Evolutionary conservation across 2,888 invertebrate species (phyloP).

Genomic region (Drosophila ustulata): DNA sequence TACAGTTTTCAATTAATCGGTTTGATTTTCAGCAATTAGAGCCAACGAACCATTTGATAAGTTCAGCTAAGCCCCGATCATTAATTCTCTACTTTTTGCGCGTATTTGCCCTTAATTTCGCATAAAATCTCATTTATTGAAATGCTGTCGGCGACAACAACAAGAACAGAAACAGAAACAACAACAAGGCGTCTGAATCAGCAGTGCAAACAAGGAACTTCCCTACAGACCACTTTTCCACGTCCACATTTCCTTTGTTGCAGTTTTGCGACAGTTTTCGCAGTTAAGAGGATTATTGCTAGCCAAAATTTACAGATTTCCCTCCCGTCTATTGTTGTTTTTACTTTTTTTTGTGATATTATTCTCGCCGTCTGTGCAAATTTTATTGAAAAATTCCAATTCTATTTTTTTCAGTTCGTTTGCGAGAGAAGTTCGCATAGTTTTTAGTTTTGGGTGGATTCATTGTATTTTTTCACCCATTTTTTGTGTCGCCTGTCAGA

Average conservation of each 20-base stretch:
- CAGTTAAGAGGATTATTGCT: conserved; percentile 75
- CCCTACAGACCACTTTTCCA: conserved; percentile 22
- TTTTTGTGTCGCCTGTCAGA: conserved; percentile 59
- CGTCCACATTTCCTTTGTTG: conserved; percentile 49
- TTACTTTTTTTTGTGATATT: conserved; percentile 27
- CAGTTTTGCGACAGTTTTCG: conserved; percentile 72
- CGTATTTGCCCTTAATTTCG: conserved; percentile 26
- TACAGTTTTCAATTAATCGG: conserved; percentile 22
- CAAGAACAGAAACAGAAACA: neutral
- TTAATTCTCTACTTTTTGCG: conserved; percentile 29
- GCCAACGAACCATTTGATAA: conserved; percentile 45
- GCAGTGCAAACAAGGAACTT: conserved; percentile 33
- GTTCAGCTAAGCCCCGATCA: conserved; percentile 33
- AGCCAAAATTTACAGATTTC: conserved; percentile 12
- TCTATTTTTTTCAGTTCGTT: conserved; percentile 21
- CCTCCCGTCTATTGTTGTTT: conserved; percentile 12
- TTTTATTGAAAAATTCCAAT: conserved; percentile 73
- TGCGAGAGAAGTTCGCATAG: conserved; percentile 27
- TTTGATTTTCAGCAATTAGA: conserved; percentile 20
- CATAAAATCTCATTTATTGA: conserved; percentile 45
- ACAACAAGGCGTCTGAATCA: conserved; percentile 1
- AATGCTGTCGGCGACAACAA: conserved; percentile 16
- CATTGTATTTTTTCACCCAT: conserved; percentile 53
- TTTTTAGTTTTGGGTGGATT: conserved; percentile 33
- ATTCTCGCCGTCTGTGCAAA: conserved; percentile 65